These are phyloP conservation scores for Melinaea menophilus DNA, from an alignment of 2,888 invertebrate species.

Conservation along the genomic window DNA sequence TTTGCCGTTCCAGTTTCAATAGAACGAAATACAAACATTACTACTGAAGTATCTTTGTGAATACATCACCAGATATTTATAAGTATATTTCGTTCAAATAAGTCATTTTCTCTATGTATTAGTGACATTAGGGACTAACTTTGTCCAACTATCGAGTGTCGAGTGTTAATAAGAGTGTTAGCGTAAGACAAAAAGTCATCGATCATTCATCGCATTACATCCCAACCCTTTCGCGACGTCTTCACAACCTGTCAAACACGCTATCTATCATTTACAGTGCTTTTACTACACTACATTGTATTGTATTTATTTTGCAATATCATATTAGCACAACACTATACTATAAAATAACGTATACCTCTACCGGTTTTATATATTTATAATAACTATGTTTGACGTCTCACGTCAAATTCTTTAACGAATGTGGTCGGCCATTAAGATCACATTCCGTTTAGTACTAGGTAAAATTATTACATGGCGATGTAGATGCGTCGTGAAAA, in stretches of 20 bases:
- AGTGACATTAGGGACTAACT: constrained; percentile 4
- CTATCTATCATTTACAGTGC: constrained; percentile 29
- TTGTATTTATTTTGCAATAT: too few relatives aligned
- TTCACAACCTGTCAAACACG: constrained; percentile 26
- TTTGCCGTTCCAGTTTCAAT: too few relatives aligned
- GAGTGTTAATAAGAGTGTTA: constrained; percentile 52
- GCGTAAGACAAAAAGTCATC: constrained; percentile 52
- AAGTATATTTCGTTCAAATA: too few relatives aligned
- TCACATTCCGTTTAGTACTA: constrained; percentile 23
- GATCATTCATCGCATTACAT: constrained; percentile 56
- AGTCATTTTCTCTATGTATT: too few relatives aligned
- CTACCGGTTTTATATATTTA: neutral
- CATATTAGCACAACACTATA: too few relatives aligned
- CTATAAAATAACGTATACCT: too few relatives aligned
- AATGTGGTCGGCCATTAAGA: constrained; percentile 24
- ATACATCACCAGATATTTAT: too few relatives aligned
- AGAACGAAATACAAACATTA: too few relatives aligned
- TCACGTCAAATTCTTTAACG: constrained; percentile 19
- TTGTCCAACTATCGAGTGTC: constrained; percentile 10
- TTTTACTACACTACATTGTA: constrained; percentile 8
- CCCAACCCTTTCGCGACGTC: constrained; percentile 55
- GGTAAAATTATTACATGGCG: constrained; percentile 57
- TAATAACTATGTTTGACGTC: neutral
- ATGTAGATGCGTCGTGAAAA: constrained; percentile 62
- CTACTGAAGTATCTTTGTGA: too few relatives aligned